Conservation (phyloP, 2,113 vertebrate species). For the Campylomormyrus numenius region DNA sequence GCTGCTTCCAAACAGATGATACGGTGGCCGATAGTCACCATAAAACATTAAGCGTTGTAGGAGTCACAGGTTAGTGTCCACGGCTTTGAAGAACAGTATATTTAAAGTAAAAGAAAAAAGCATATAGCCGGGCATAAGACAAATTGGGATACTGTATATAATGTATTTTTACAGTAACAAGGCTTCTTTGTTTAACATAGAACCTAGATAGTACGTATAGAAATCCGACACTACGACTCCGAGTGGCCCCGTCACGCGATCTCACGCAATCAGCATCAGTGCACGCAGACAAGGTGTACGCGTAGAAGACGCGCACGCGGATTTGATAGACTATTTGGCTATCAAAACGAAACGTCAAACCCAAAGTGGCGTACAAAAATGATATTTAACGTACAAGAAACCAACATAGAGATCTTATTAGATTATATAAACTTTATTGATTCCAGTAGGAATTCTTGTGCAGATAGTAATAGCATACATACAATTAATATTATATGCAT, state of each 20-base stretch:
- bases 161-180: neutral
- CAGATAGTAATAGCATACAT: neutral
- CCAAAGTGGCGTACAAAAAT: neutral
- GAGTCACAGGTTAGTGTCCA: too few species aligned
- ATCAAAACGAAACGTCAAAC: slow-evolving; percentile 24
- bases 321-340: slow-evolving; percentile 27
- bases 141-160: neutral
- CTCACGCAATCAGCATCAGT: neutral
- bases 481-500: too few species aligned
- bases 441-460: neutral
- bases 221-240: neutral
- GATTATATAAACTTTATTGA: neutral
- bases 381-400: neutral
- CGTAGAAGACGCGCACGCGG: too few species aligned
- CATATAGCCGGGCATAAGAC: neutral
- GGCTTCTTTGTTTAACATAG: neutral
- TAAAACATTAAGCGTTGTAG: neutral
- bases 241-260: neutral
- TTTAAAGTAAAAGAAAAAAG: neutral
- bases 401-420: neutral
- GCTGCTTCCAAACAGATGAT: neutral
- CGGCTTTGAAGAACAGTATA: neutral
- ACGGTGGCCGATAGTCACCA: neutral
- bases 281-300: too few species aligned
- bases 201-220: neutral